Evolutionary conservation across 2,797 vertebrate species (phyloP).

Genomic region (Channallabes apus): DNA sequence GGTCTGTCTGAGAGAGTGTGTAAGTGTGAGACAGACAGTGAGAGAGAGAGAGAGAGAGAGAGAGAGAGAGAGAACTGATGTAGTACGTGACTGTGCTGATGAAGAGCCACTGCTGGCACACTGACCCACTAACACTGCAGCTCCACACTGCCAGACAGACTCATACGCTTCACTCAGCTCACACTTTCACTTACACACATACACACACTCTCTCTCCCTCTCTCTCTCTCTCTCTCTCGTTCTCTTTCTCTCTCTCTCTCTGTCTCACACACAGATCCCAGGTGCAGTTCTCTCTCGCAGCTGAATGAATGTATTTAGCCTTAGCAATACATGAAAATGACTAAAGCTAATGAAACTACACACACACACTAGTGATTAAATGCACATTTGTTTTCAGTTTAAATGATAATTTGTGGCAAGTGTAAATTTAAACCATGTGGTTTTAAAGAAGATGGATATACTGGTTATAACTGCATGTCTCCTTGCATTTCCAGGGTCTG

Average conservation of each 20-base stretch:
- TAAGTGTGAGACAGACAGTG: background rate
- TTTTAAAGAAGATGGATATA: background rate
- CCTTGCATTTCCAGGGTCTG: too few species aligned
- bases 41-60: constrained; percentile 35
- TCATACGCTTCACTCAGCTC: constrained; percentile 1
- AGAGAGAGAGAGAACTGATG: constrained; percentile 4
- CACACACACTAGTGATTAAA: background rate
- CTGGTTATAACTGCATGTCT: too few species aligned
- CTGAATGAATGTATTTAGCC: background rate
- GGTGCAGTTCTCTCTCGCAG: constrained; percentile 14
- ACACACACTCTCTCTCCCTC: background rate
- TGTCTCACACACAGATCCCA: background rate
- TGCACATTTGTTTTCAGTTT: background rate
- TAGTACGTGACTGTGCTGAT: constrained; percentile 42
- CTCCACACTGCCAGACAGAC: constrained; percentile 40
- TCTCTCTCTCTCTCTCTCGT: background rate
- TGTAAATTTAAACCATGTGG: background rate
- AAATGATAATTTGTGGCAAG: background rate
- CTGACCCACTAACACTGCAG: constrained; percentile 75
- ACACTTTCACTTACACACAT: background rate
- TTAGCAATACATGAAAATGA: background rate
- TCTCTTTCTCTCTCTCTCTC: background rate
- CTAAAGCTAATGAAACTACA: background rate
- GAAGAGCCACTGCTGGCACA: constrained; percentile 69
- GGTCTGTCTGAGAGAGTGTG: constrained; percentile 12